Evolutionary conservation across 2,113 vertebrate species (phyloP).

Genomic region (Chamaea fasciata): DNA sequence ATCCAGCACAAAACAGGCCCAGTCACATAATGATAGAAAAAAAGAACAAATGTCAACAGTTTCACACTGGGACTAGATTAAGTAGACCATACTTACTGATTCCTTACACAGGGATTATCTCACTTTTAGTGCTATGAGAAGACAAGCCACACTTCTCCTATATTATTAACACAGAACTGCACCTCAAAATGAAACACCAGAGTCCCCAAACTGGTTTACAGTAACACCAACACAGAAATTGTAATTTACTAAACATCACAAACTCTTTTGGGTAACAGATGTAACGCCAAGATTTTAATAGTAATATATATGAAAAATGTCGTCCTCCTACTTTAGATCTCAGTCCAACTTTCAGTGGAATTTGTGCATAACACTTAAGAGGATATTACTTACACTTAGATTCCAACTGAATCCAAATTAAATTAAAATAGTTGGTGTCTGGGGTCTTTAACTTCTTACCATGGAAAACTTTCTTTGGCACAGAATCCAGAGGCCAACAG

Average conservation of each 20-base stretch:
- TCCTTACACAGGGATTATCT: constrained; percentile 87
- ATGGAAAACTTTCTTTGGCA: constrained; percentile 14
- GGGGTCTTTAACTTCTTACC: constrained; percentile 37
- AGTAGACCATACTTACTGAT: constrained; percentile 84
- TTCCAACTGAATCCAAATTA: constrained; percentile 58
- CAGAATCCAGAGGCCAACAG: background rate
- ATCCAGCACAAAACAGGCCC: constrained; percentile 99
- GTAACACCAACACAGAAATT: background rate
- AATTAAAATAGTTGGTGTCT: constrained; percentile 59
- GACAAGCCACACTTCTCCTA: constrained; percentile 79
- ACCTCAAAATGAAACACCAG: constrained; percentile 51
- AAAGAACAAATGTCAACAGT: constrained; percentile 99
- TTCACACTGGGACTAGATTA: constrained; percentile 99
- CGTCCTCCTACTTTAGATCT: constrained; percentile 20
- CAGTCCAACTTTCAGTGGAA: background rate
- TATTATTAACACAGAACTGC: constrained; percentile 70
- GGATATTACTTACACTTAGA: constrained; percentile 25
- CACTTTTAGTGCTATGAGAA: constrained; percentile 79
- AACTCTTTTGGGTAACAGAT: constrained; percentile 41
- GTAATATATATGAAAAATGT: background rate
- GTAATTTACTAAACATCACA: constrained; percentile 62
- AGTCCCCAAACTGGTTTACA: background rate
- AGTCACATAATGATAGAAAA: constrained; percentile 98
- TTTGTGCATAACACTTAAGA: background rate
- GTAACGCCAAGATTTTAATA: constrained; percentile 23